Base-by-base conservation (phyloP, 2,888 invertebrate genomes). In the Hoplodrina ambigua region DNA sequence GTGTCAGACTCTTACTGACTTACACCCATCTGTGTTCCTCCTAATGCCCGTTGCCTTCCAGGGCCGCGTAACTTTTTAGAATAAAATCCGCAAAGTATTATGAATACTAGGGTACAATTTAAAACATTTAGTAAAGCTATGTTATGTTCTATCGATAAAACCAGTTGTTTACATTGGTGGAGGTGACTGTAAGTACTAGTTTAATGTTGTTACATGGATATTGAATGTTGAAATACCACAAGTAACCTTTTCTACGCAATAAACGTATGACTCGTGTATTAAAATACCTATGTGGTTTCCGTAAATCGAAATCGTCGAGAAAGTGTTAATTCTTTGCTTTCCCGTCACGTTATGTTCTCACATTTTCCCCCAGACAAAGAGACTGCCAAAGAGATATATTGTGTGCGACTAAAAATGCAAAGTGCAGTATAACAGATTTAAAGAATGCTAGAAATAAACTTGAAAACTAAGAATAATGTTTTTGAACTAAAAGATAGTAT, bases 361-460 rank as follows among this genome's bases (percentile, higher is more conserved):
- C 83, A 87, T 88, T 87, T 87, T 88, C 86, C 80, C 87, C 69
- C 67, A 85, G 82, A 87, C 86, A 88, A 88, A 85, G 83, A 58
- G 10, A 53, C 59, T 54, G 67, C 64, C 56, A 54, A 60, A 83
- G 57, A 59, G 54, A 68, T 58, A 66, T 66, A 70, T 63, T 71
- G 57, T 54, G 67, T 53, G 63, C 61, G 46, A 58, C 66, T 58
- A 64, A 64, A 82, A 79, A 67, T 60, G 49, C 62, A 50, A 61
- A 77, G 19, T n/a, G 33, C 64, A 10, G 44, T 55, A 57, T 63
- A 11, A 5, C 7, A 10, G 7, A 53, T 7, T 44, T 19, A 61
- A 53, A 49, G 44, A 63, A 68, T 57, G 60, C 54, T 17, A 19
- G 8, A 50, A 17, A 74, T 19, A 44, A 37, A 52, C 54, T 69